Conservation (phyloP, 2,113 vertebrate species). For the Silurus meridionalis region DNA sequence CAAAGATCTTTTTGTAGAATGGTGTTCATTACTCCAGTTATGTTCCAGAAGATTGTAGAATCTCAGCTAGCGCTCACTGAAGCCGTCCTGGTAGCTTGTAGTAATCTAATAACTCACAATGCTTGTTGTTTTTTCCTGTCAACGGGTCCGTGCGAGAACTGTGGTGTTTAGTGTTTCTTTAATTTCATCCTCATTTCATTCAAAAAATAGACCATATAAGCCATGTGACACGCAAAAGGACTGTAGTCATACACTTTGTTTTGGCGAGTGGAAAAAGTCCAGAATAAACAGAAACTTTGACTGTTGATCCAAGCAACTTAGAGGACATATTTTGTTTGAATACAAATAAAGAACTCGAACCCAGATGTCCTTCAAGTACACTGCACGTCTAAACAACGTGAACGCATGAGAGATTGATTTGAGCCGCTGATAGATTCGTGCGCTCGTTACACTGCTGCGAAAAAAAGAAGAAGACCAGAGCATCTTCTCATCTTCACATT, state of each 20-base stretch:
- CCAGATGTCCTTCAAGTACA: conserved; percentile 6
- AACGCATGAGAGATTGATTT: conserved; percentile 1
- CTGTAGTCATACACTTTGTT: not conserved
- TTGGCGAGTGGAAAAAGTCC: not conserved
- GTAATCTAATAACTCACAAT: too few species aligned
- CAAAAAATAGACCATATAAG: not conserved
- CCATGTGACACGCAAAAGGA: not conserved
- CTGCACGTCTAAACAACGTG: not conserved
- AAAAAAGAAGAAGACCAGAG: not conserved
- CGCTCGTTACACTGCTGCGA: not conserved
- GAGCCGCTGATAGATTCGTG: conserved; percentile 6
- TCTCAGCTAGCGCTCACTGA: not conserved
- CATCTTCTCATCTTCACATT: not conserved
- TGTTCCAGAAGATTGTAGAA: not conserved
- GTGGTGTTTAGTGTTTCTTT: not conserved
- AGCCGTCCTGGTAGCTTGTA: not conserved
- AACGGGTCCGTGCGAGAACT: not conserved
- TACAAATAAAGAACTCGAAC: not conserved
- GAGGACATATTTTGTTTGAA: not conserved
- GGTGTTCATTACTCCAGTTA: not conserved
- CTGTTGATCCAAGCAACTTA: not conserved
- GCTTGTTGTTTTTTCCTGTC: not conserved
- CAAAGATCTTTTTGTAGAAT: not conserved
- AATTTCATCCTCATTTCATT: not conserved
- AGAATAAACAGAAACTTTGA: not conserved